A percentile compares a stretch with the other conserved stretches of the same genome.
Evolutionary conservation across 2,113 vertebrate genomes (phyloP).

Genomic region (Rhinichthys klamathensis): DNA sequence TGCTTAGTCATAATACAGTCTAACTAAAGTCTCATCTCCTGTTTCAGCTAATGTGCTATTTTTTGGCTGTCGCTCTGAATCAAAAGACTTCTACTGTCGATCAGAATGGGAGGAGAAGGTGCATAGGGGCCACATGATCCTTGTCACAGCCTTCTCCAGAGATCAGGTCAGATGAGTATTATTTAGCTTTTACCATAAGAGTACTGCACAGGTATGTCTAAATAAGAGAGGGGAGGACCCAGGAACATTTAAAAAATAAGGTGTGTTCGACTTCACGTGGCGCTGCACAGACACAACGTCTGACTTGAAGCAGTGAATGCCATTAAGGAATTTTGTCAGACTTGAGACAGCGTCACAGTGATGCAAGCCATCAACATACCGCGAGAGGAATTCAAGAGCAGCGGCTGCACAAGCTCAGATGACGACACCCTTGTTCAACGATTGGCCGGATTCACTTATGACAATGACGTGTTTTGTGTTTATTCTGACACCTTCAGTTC

Average conservation of each 20-base stretch:
- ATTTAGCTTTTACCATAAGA: not conserved
- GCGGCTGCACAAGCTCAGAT: no score
- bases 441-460: no score
- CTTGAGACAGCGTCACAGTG: no score
- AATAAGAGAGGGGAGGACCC: not conserved
- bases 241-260: not conserved
- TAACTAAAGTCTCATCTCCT: not conserved
- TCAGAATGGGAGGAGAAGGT: slow-evolving; percentile 84
- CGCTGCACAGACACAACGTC: no score
- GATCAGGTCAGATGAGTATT: slow-evolving; percentile 83
- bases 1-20: not conserved
- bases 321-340: no score
- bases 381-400: no score
- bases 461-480: no score
- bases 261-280: no score
- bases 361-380: no score
- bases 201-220: not conserved
- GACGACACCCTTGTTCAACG: no score
- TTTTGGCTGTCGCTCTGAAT: slow-evolving; percentile 87
- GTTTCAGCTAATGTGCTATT: slow-evolving; percentile 85
- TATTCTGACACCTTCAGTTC: no score
- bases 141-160: slow-evolving; percentile 92
- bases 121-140: slow-evolving; percentile 71
- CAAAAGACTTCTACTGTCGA: slow-evolving; percentile 89
- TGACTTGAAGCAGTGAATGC: no score